Base-by-base conservation (phyloP, 2,113 vertebrate genomes). In the Acanthochromis polyacanthus region DNA sequence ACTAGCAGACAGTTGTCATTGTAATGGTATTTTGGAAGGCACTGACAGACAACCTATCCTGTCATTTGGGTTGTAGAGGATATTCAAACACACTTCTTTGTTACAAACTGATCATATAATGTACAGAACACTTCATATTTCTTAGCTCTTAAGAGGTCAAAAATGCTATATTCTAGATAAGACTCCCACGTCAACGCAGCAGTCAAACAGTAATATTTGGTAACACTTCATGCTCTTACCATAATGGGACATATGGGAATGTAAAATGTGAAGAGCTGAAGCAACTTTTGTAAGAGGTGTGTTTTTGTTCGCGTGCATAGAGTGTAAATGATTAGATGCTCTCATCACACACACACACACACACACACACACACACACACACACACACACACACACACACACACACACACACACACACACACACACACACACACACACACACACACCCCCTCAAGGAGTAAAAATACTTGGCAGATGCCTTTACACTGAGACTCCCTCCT, bases 291-390 rank as follows among this genome's bases (percentile, higher is more conserved):
- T 51, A 38, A 52, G 32, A 59, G 30, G 45, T 60, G 60, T 50
- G 52, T 68, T 52, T 77, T 25, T 55, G 19, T 30, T 17, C 68
- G 53, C 62, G 40, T 19, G 19, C n/a, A 12, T 28, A 16, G 61
- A 15, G 11, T 66, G 83, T 77, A 75, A 81, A 51, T 71, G 61
- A 81, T 68, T 63, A 77, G 79, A 79, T 56, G 58, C 65, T 20
- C 19, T 4, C 10, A 1, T 25, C 53, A 28, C 45, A 46, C 70
- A 22, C 63, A 36, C 75, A 55, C 61, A 68, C 65, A 10, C 36
- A 10, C 36, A 38, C 36, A 38, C 36, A 38, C 36, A 10, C 36
- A 38, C 36, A 5, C 36, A 38, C 36, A 10, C 36, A 38, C 4
- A 10, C 36, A 38, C 36, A 38, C 36, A 38, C 36, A 38, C 36